A percentile compares a stretch with the other conserved stretches of the same genome.
Evolutionary conservation across 2,797 vertebrate species (phyloP).

Genomic region (Synaphobranchus kaupii): DNA sequence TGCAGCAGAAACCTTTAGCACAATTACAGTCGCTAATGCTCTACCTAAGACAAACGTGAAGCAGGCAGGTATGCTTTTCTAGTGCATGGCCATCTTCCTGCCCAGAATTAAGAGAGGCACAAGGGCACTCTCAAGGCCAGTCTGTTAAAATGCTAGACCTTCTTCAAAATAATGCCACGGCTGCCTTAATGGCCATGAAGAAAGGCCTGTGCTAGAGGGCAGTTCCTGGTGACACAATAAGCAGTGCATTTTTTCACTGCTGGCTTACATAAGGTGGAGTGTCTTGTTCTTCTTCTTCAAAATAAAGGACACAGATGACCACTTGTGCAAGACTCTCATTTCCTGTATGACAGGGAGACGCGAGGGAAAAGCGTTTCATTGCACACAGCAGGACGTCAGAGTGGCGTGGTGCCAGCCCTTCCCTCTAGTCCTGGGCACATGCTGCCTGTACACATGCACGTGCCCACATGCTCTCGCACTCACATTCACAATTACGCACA

Average conservation of each 20-base stretch:
- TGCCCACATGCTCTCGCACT: neutral
- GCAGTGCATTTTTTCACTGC: neutral
- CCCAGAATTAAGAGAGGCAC: neutral
- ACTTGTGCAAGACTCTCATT: neutral
- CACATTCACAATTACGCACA: neutral
- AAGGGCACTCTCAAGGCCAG: neutral
- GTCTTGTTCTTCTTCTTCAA: neutral
- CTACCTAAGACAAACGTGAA: constrained; percentile 1
- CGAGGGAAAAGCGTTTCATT: neutral
- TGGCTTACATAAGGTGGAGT: neutral
- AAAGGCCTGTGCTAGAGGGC: neutral
- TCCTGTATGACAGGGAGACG: neutral
- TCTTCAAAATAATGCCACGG: neutral
- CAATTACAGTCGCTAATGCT: constrained; percentile 7
- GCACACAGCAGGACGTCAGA: neutral
- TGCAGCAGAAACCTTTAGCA: neutral
- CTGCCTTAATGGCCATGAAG: constrained; percentile 5
- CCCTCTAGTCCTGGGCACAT: neutral
- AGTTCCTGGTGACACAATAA: constrained; percentile 9
- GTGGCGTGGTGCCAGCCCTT: neutral
- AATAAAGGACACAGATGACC: neutral
- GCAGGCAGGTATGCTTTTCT: neutral
- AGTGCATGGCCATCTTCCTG: neutral
- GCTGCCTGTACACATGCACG: neutral
- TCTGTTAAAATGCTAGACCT: neutral